phyloP scores from a whole-genome alignment of 2,888 invertebrate genomes.

The Chironomus tentans region DNA sequence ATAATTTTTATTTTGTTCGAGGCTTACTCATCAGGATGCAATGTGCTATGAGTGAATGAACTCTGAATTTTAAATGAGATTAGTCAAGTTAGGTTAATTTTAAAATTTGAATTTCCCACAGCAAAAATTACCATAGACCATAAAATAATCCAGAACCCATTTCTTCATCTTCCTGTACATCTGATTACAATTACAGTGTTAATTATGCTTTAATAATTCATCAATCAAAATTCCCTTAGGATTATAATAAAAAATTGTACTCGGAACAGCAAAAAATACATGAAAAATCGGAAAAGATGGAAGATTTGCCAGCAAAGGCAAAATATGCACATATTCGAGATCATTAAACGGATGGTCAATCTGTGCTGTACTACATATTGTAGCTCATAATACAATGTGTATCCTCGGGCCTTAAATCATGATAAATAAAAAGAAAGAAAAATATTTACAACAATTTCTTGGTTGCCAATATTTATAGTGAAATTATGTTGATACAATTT shows the following conservation, averaged over 20 bases:
- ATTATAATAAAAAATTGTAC: too few species aligned
- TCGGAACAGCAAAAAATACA: neutral
- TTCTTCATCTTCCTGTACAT: too few species aligned
- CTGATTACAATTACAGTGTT: neutral
- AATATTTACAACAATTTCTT: neutral
- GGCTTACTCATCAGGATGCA: too few species aligned
- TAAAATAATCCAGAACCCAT: too few species aligned
- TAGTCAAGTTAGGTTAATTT: too few species aligned
- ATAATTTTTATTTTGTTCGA: too few species aligned
- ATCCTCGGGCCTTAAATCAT: constrained; percentile 6
- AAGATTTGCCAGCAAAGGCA: neutral
- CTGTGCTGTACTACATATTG: neutral
- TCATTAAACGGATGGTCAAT: constrained; percentile 5
- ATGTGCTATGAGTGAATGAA: too few species aligned
- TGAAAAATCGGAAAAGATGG: neutral
- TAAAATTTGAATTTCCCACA: too few species aligned
- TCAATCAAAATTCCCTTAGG: neutral
- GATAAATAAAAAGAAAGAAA: neutral
- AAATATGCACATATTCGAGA: neutral
- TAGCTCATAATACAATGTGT: neutral
- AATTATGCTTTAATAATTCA: neutral
- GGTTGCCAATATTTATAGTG: neutral
- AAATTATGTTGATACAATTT: constrained; percentile 23
- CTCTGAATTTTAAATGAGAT: too few species aligned
- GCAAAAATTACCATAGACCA: too few species aligned